Conservation (phyloP, 2,888 invertebrate genomes). For the Lydus trimaculatus region DNA sequence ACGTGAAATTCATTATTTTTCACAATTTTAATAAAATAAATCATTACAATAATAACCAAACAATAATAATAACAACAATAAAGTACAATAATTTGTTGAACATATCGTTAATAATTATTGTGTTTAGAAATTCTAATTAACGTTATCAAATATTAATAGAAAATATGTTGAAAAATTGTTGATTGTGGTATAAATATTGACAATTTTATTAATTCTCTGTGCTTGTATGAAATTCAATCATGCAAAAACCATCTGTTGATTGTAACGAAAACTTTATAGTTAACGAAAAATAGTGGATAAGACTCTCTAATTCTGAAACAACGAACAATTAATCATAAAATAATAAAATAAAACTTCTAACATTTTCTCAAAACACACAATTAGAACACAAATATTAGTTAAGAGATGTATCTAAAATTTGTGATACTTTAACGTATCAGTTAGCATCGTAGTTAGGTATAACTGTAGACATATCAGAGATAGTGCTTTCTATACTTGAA, state of each 20-base stretch:
- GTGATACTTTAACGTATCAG: constrained; percentile 40
- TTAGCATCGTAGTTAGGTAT: constrained; percentile 30
- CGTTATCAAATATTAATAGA: not conserved
- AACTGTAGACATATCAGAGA: constrained; percentile 43
- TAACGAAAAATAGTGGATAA: constrained; percentile 16
- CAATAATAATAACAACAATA: not conserved
- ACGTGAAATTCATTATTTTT: not conserved
- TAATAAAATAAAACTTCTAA: constrained; percentile 6
- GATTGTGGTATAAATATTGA: not conserved
- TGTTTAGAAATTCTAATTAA: not conserved
- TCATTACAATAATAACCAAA: not conserved
- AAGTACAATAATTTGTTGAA: constrained; percentile 3
- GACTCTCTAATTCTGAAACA: not conserved
- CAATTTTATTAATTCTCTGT: not conserved
- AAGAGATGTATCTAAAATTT: constrained; percentile 46
- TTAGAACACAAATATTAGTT: not conserved
- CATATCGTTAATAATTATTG: constrained; percentile 1
- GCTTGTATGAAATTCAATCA: not conserved
- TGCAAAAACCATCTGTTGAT: constrained; percentile 33
- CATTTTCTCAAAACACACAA: not conserved
- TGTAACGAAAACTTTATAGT: constrained; percentile 23
- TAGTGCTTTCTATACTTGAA: constrained; percentile 32
- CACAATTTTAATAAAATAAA: no score
- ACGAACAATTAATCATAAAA: not conserved
- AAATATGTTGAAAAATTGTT: not conserved